phyloP scores from a whole-genome alignment of 1,140 invertebrate genomes.

The Akabosia matsudoensis region DNA sequence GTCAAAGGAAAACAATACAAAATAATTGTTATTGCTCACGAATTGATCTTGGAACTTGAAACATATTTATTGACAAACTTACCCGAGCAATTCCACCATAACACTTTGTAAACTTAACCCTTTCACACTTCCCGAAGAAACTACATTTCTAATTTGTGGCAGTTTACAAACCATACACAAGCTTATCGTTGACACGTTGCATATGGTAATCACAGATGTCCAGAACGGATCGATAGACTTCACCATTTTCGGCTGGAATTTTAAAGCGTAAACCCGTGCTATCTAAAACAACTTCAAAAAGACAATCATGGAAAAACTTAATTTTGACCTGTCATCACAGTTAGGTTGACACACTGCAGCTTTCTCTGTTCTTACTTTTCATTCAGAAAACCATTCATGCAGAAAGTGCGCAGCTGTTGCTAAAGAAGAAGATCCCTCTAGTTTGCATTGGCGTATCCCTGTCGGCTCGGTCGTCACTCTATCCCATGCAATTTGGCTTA shows the following conservation, averaged over 20 bases:
- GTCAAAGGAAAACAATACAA: background rate
- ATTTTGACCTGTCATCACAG: no score
- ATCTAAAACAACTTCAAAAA: no score
- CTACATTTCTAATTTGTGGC: conserved; percentile 43
- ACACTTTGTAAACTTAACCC: conserved; percentile 45
- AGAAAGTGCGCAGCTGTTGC: no score
- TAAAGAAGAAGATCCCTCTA: no score
- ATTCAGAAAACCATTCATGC: no score
- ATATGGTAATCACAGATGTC: conserved; percentile 28
- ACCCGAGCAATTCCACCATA: conserved; percentile 47
- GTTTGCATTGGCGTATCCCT: no score
- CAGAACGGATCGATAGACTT: conserved; percentile 7
- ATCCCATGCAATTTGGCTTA: no score
- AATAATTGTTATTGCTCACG: background rate
- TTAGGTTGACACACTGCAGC: no score
- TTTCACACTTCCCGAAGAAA: conserved; percentile 34
- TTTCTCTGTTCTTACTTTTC: no score
- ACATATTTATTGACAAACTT: conserved; percentile 26
- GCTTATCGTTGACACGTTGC: conserved; percentile 43
- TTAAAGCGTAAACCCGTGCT: no score
- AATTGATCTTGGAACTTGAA: background rate
- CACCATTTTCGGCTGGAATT: background rate
- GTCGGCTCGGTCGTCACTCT: no score
- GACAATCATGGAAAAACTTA: no score
- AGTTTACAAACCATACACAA: conserved; percentile 46